Evolutionary conservation across 2,888 invertebrate genomes (phyloP).

Genomic region (Chaitophorus viminalis): DNA sequence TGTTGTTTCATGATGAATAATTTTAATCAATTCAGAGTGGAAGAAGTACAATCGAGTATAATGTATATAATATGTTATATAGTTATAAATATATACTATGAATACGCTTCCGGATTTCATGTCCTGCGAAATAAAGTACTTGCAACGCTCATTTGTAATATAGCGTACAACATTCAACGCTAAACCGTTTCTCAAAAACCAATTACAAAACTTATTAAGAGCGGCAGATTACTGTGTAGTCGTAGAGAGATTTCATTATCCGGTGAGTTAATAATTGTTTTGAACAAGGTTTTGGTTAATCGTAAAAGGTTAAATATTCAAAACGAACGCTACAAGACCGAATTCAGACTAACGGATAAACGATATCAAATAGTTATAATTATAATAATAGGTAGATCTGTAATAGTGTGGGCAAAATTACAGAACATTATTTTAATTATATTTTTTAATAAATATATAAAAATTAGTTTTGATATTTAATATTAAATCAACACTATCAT

Average conservation of each 20-base stretch:
- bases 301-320: background rate
- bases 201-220: conserved; percentile 22
- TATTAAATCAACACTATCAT: no score
- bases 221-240: background rate
- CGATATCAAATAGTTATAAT: background rate
- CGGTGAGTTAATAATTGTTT: background rate
- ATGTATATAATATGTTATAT: no score
- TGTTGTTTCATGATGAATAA: no score
- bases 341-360: background rate
- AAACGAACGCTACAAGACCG: background rate
- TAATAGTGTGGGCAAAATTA: no score
- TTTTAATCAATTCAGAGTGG: no score
- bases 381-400: no score
- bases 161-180: background rate
- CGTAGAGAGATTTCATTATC: background rate
- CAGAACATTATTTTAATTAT: no score
- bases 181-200: conserved; percentile 15
- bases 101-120: no score
- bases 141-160: background rate
- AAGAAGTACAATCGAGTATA: no score
- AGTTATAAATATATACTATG: no score
- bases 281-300: background rate
- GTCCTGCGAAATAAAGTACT: background rate
- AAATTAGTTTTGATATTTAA: no score
- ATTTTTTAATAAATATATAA: no score